These are phyloP conservation scores for Mimachlamys varia DNA, from an alignment of 2,888 invertebrate species.

Conservation along the genomic window DNA sequence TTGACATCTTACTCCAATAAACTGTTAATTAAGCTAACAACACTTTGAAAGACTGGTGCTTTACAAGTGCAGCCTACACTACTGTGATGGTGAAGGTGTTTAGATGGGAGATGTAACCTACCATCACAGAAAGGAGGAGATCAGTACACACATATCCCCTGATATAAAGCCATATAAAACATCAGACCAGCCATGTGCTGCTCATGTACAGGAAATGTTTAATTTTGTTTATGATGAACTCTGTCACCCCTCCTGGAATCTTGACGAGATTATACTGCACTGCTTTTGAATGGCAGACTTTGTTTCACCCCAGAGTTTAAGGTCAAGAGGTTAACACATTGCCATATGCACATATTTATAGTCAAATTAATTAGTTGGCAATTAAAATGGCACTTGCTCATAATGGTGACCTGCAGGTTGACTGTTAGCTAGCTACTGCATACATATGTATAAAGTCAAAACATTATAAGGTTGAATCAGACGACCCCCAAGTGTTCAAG, in stretches of 20 bases:
- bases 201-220: slow-evolving; percentile 29
- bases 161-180: not conserved
- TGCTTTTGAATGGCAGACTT: not conserved
- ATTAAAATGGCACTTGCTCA: not conserved
- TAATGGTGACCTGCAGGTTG: not conserved
- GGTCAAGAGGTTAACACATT: not conserved
- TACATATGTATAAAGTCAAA: not conserved
- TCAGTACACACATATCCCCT: not conserved
- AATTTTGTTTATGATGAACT: slow-evolving; percentile 31
- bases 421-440: not conserved
- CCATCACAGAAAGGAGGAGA: not conserved
- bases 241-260: not conserved
- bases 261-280: not conserved
- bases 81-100: not conserved
- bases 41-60: too few relatives aligned
- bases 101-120: not conserved
- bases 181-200: not conserved
- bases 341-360: not conserved
- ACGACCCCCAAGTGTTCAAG: not conserved
- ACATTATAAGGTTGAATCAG: not conserved
- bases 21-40: too few relatives aligned
- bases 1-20: too few relatives aligned
- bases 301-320: not conserved
- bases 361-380: not conserved
- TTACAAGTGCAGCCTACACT: too few relatives aligned